Evolutionary conservation across 1,140 invertebrate species (phyloP), one percentile per base, ranked within the genome.

Genomic region (Branchinecta lynchi): DNA sequence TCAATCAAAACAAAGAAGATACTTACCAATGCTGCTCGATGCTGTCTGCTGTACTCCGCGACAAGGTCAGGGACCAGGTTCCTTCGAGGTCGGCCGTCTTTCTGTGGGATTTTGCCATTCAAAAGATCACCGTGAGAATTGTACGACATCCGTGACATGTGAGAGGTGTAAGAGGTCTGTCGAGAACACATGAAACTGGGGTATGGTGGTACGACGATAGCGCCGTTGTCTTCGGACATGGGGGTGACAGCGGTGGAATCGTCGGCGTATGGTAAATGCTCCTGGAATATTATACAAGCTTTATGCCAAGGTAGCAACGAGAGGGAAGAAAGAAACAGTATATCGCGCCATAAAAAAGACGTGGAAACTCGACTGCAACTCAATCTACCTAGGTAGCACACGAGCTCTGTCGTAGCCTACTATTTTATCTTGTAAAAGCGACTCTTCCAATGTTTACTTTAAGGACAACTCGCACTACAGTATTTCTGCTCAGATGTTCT

Each of bases 181-280:
- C 92, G 84, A 69, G 90, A 93, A 72, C 88, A 73, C 77, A 80
- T 72, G 71, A 90, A 82, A 80, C 86, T 89, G 72, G 87, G 83
- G 77, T 89, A 89, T 78, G 90, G 86, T 8, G 92, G 90, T 72
- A 95, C 89, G 74, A 94, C 89, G 78, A 94, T 93, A 73, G 90
- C 90, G 73, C 92, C 92, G 78, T 94, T 95, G 79, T 97, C 93
- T 81, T 97, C 95, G 68, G 92, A 96, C 89, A 96, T 95, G 12
- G 95, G 95, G 66, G 94, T 98, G 5, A 96, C 94, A 67, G 94
- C 95, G 76, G 93, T 93, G 66, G 93, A 96, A 79, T 97, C 94
- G 78, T 98, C 95, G 43, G 93, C 94, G 79, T 93, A 98, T 15
- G 95, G 95, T 75, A 98, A 84, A 79, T 96, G 92, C 81, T 95